Evolutionary conservation across 2,113 vertebrate species (phyloP).

Genomic region (Zosterops japonicus): DNA sequence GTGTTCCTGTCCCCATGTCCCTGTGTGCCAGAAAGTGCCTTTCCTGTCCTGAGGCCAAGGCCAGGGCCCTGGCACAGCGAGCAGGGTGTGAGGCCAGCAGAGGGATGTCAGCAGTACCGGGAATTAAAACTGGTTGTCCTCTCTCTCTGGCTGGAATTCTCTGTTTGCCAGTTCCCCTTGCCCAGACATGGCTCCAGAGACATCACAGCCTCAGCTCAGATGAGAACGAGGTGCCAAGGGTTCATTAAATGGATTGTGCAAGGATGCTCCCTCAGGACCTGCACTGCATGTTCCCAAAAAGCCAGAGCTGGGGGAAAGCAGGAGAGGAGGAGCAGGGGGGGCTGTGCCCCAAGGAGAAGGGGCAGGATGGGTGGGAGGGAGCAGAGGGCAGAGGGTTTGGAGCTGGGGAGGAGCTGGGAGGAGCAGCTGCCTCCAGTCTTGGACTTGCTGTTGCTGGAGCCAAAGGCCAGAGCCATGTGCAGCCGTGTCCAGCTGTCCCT

Average conservation of each 20-base stretch:
- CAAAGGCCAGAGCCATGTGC: fast-evolving
- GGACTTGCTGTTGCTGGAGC: not conserved
- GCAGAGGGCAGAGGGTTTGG: not conserved
- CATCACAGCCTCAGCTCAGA: not conserved
- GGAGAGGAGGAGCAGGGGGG: not conserved
- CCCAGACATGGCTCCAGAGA: not conserved
- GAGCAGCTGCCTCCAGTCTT: not conserved
- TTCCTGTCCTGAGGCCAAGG: not conserved
- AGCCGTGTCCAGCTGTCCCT: not conserved
- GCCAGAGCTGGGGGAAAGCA: not conserved
- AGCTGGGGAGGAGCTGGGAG: not conserved
- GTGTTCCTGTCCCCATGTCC: not conserved
- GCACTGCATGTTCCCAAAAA: fast-evolving
- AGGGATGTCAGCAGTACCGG: not conserved
- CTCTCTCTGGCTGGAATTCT: not conserved
- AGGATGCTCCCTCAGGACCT: not conserved
- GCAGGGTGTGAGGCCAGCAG: not conserved
- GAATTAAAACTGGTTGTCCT: not conserved
- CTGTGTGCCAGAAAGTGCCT: not conserved
- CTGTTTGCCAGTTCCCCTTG: not conserved
- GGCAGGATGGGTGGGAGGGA: not conserved
- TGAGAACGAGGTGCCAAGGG: not conserved
- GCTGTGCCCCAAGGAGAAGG: fast-evolving
- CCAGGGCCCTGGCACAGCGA: not conserved
- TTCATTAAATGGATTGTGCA: not conserved